Evolutionary conservation across 2,113 vertebrate genomes (phyloP).

Genomic region (Amazona guildingii): DNA sequence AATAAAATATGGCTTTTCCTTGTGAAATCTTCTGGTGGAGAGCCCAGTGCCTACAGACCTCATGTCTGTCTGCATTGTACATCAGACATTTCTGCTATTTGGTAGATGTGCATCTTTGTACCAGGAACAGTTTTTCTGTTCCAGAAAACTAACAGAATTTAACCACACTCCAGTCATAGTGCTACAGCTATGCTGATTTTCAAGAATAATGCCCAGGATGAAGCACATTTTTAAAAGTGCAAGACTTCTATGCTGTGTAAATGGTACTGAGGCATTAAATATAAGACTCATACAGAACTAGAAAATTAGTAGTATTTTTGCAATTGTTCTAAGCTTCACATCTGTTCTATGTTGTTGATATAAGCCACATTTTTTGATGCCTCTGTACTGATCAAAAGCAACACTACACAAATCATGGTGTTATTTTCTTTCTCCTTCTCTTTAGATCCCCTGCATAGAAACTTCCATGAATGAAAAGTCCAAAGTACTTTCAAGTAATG

Average conservation of each 20-base stretch:
- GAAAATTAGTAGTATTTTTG: background rate
- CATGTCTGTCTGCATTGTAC: background rate
- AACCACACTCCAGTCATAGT: background rate
- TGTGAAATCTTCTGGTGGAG: background rate
- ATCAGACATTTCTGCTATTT: background rate
- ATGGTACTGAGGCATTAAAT: background rate
- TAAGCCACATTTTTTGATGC: background rate
- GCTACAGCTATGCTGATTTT: background rate
- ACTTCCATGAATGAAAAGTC: background rate
- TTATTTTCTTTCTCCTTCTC: background rate
- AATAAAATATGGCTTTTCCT: background rate
- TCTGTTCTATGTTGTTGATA: background rate
- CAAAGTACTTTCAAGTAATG: background rate
- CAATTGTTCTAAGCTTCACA: background rate
- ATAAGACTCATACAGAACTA: background rate
- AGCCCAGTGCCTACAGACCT: background rate
- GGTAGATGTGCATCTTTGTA: background rate
- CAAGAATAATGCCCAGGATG: background rate
- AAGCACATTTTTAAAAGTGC: background rate
- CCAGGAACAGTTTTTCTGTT: background rate
- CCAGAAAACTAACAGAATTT: background rate
- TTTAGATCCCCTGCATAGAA: background rate
- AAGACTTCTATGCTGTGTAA: background rate
- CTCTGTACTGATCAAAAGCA: background rate
- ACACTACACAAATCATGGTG: fast-evolving